phyloP scores from a whole-genome alignment of 2,113 vertebrate genomes.

The Silurus glanis region DNA sequence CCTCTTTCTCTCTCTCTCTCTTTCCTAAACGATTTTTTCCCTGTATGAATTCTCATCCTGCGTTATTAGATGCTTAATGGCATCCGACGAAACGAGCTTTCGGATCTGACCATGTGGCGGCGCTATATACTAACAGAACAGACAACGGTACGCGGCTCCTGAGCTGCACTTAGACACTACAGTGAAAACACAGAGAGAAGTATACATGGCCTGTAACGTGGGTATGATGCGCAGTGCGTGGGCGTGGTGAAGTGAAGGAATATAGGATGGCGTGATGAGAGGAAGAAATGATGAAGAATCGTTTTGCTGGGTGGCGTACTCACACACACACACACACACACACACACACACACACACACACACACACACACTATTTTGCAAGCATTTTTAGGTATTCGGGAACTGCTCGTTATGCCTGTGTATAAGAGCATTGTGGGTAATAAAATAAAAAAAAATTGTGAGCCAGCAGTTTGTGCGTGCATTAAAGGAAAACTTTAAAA shows the following conservation, averaged over 20 bases:
- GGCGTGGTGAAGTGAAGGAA: background rate
- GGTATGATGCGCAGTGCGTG: background rate
- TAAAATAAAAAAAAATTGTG: background rate
- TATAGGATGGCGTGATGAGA: slow-evolving; percentile 18
- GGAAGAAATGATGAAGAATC: slow-evolving; percentile 39
- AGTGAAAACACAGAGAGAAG: no score
- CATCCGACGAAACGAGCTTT: slow-evolving; percentile 1
- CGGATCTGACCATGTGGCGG: slow-evolving; percentile 45
- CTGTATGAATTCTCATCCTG: background rate
- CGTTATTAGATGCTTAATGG: background rate
- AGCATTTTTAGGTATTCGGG: background rate
- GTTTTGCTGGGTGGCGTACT: slow-evolving; percentile 52
- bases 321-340: slow-evolving; percentile 50
- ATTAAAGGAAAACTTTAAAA: background rate
- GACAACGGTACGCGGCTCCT: no score
- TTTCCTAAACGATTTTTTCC: background rate
- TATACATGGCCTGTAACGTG: background rate
- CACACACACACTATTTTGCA: background rate
- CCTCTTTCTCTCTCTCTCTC: slow-evolving; percentile 1
- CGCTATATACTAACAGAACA: slow-evolving; percentile 22
- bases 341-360: background rate
- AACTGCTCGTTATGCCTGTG: background rate
- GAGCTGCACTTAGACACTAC: background rate
- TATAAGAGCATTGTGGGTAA: background rate
- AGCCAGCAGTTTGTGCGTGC: background rate